These are phyloP conservation scores for Ursus arctos DNA, from an alignment of 2,113 vertebrate species.

Conservation along the genomic window DNA sequence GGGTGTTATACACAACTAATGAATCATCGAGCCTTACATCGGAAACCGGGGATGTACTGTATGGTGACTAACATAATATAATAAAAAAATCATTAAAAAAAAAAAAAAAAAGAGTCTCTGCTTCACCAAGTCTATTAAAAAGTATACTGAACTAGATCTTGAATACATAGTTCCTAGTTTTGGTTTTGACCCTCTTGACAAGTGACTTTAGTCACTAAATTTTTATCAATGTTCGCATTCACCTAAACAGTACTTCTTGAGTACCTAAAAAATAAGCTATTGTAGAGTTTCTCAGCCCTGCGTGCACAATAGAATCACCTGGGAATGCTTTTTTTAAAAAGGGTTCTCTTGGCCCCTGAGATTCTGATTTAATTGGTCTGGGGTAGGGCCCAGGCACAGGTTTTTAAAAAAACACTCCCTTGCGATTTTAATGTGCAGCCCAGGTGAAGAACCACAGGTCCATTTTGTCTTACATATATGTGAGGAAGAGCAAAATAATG, in stretches of 20 bases:
- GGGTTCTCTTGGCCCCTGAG: background rate
- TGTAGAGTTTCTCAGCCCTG: slow-evolving; percentile 41
- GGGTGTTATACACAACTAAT: no score
- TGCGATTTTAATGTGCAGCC: slow-evolving; percentile 7
- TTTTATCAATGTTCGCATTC: slow-evolving; percentile 52
- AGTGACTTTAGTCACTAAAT: slow-evolving; percentile 39
- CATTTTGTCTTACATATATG: background rate
- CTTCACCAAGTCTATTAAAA: slow-evolving; percentile 37
- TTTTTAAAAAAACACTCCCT: background rate
- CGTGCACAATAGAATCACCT: slow-evolving; percentile 27
- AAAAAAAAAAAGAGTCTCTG: background rate
- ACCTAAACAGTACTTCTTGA: slow-evolving; percentile 39
- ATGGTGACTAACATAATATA: no score
- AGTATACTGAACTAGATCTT: slow-evolving; percentile 54
- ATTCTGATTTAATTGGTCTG: slow-evolving; percentile 62
- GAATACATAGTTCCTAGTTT: slow-evolving; percentile 42
- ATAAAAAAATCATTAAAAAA: no score
- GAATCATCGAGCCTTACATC: no score
- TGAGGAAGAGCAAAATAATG: background rate
- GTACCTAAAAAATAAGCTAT: background rate
- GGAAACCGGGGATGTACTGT: no score
- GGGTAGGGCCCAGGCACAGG: background rate
- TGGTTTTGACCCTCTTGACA: slow-evolving; percentile 21
- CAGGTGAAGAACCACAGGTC: background rate
- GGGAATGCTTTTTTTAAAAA: background rate